phyloP scores from a whole-genome alignment of 2,888 invertebrate genomes.

The Melitaea athalia region DNA sequence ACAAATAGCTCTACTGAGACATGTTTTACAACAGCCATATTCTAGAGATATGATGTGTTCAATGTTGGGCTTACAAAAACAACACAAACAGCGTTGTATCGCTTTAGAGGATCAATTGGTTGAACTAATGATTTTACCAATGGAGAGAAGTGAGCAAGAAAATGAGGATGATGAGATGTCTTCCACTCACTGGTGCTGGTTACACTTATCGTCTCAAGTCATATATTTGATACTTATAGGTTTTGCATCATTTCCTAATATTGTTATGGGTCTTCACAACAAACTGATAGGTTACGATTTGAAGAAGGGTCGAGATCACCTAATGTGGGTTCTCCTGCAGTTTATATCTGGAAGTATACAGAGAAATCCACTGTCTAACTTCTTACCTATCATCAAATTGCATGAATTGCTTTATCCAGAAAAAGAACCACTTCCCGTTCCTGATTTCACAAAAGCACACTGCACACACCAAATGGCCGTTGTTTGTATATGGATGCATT shows the following conservation, averaged over 20 bases:
- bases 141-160: slow-evolving; percentile 93
- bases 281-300: slow-evolving; percentile 91
- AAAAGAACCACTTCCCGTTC: slow-evolving; percentile 93
- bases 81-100: slow-evolving; percentile 93
- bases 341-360: slow-evolving; percentile 98
- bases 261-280: slow-evolving; percentile 93
- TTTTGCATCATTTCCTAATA: slow-evolving; percentile 95
- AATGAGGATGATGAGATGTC: slow-evolving; percentile 83
- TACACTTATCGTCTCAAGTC: slow-evolving; percentile 95
- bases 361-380: slow-evolving; percentile 93
- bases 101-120: slow-evolving; percentile 96
- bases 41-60: slow-evolving; percentile 98
- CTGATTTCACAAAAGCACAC: slow-evolving; percentile 92
- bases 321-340: slow-evolving; percentile 99
- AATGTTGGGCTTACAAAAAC: slow-evolving; percentile 96
- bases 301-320: slow-evolving; percentile 95
- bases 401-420: slow-evolving; percentile 97
- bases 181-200: slow-evolving; percentile 92
- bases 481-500: slow-evolving; percentile 98
- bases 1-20: slow-evolving; percentile 92
- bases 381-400: slow-evolving; percentile 93
- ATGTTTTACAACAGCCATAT: slow-evolving; percentile 97
- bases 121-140: slow-evolving; percentile 93
- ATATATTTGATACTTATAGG: slow-evolving; percentile 97
- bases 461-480: slow-evolving; percentile 96